These are phyloP conservation scores for Tribolium madens DNA, from an alignment of 1,140 invertebrate species.

Conservation along the genomic window DNA sequence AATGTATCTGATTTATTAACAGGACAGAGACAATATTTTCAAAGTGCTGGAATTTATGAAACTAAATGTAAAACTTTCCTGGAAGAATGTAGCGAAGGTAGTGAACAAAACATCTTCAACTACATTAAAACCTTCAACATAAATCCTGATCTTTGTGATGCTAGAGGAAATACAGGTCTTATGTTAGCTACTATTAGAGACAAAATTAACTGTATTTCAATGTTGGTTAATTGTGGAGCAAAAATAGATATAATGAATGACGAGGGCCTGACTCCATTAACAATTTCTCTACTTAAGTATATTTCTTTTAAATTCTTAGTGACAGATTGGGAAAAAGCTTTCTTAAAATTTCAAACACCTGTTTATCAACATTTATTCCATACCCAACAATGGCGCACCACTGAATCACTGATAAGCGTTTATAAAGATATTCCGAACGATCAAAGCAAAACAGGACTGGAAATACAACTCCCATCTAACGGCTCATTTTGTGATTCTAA, in stretches of 20 bases:
- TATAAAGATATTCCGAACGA: not conserved
- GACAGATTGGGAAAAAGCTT: conserved; percentile 62
- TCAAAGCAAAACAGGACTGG: not conserved
- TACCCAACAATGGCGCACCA: conserved; percentile 60
- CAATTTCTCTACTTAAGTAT: conserved; percentile 65
- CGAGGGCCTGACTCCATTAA: conserved; percentile 68
- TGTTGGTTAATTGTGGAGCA: conserved; percentile 66
- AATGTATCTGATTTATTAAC: conserved; percentile 54
- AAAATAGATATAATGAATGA: conserved; percentile 68
- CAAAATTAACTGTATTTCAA: conserved; percentile 54
- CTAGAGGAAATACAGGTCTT: conserved; percentile 67
- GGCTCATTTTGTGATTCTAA: not conserved
- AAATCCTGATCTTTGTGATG: conserved; percentile 67
- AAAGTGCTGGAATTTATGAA: conserved; percentile 56
- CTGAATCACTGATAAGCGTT: conserved; percentile 48
- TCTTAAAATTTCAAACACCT: conserved; percentile 59
- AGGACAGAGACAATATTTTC: conserved; percentile 53
- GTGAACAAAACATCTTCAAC: conserved; percentile 61
- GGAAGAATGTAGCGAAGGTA: conserved; percentile 57
- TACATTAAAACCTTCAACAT: conserved; percentile 65
- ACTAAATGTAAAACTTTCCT: conserved; percentile 55
- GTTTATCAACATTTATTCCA: conserved; percentile 59
- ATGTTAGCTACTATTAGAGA: conserved; percentile 68
- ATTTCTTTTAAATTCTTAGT: conserved; percentile 63
- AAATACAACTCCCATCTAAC: too few relatives aligned